Conservation (phyloP, 2,113 vertebrate genomes). For the Pardalotus punctatus region DNA sequence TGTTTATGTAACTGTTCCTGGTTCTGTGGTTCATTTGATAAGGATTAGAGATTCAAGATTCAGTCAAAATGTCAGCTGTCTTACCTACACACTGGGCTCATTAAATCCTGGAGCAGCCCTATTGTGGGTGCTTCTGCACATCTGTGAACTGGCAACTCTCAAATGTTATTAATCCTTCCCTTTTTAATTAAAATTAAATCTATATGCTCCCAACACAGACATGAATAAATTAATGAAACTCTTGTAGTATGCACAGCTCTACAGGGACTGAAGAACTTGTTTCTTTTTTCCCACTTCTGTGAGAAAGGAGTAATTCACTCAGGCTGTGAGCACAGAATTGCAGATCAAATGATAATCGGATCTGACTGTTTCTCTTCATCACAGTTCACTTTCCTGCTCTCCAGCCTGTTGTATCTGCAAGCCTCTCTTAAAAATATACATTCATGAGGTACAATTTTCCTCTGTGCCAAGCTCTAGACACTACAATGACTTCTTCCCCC, state of each 20-base stretch:
- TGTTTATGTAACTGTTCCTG: not conserved
- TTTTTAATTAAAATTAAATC: not conserved
- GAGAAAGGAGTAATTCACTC: not conserved
- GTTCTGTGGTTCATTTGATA: not conserved
- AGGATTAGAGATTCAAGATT: not conserved
- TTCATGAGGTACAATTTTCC: not conserved
- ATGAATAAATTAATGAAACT: not conserved
- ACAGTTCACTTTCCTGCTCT: not conserved
- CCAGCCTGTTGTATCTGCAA: not conserved
- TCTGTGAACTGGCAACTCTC: not conserved
- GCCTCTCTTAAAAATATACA: not conserved
- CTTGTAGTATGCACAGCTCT: not conserved
- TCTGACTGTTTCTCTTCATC: not conserved
- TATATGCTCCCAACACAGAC: not conserved
- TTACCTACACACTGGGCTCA: not conserved
- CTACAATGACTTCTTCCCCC: not conserved
- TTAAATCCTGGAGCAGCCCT: not conserved
- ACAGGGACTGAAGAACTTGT: not conserved
- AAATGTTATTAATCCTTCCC: not conserved
- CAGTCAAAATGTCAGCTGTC: not conserved
- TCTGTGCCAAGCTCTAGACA: not conserved
- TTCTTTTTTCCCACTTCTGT: not conserved
- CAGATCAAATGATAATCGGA: not conserved
- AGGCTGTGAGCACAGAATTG: not conserved
- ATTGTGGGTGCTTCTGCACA: not conserved